Conservation (phyloP, 2,113 vertebrate species). For the Vidua chalybeata region DNA sequence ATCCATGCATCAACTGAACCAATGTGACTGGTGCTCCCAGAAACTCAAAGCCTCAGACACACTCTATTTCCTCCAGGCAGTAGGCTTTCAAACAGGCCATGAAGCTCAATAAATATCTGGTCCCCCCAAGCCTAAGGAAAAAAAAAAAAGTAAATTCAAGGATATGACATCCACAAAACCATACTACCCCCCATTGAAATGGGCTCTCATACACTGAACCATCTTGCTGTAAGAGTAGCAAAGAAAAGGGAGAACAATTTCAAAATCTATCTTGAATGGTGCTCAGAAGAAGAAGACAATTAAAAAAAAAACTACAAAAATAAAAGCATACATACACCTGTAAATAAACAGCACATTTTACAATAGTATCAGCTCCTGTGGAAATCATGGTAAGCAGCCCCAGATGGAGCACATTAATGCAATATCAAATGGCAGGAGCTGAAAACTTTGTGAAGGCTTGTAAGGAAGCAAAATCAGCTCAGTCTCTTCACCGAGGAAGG, state of each 20-base stretch:
- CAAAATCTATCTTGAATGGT: background rate
- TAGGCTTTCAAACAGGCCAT: background rate
- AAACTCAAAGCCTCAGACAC: background rate
- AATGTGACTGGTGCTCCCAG: background rate
- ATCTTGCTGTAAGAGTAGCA: background rate
- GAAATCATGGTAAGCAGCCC: background rate
- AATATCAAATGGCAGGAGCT: background rate
- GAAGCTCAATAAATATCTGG: background rate
- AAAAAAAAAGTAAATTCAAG: background rate
- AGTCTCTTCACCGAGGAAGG: background rate
- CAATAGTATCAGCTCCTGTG: background rate
- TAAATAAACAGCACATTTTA: background rate
- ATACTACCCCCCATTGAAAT: background rate
- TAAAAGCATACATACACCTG: rapidly evolving
- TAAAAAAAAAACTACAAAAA: background rate
- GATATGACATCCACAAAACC: background rate
- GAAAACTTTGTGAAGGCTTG: background rate
- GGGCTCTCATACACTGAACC: background rate
- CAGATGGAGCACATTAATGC: background rate
- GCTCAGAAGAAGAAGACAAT: background rate
- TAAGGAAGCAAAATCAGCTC: background rate
- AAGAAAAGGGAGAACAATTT: background rate
- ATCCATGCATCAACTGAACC: background rate
- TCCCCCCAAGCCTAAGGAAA: background rate
- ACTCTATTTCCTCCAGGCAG: background rate